A percentile compares a stretch with the other conserved stretches of the same genome.
Evolutionary conservation across 2,797 vertebrate species (phyloP).

Genomic region (Lutjanus campechanus): DNA sequence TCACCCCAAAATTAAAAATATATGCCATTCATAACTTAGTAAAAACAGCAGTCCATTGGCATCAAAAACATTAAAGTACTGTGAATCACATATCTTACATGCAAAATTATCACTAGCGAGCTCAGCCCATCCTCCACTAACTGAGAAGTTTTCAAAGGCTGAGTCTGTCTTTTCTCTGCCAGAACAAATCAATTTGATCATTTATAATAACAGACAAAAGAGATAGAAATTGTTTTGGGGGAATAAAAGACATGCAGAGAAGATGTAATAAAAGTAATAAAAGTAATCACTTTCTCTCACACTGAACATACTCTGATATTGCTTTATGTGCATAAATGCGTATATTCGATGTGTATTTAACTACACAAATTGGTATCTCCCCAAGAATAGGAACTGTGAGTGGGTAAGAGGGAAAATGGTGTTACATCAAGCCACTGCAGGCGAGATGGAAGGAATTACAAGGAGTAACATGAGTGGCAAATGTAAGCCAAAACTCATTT

Average conservation of each 20-base stretch:
- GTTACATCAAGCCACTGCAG: constrained; percentile 50
- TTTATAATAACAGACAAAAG: constrained; percentile 8
- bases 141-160: constrained; percentile 5
- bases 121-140: constrained; percentile 12
- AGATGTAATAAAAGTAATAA: constrained; percentile 11
- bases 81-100: constrained; percentile 5
- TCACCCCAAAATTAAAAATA: too few species aligned
- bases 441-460: constrained; percentile 61
- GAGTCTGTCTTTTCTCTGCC: constrained; percentile 5
- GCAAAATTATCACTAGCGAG: not conserved
- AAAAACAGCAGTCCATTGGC: not conserved
- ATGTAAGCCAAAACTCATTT: constrained; percentile 74
- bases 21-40: not conserved
- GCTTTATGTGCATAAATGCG: constrained; percentile 31
- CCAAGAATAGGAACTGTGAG: constrained; percentile 30
- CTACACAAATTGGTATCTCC: constrained; percentile 13
- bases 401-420: constrained; percentile 36
- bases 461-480: constrained; percentile 71
- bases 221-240: not conserved
- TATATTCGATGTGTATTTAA: constrained; percentile 17
- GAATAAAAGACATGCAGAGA: constrained; percentile 29
- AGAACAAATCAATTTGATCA: constrained; percentile 18
- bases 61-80: not conserved
- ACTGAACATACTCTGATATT: constrained; percentile 20
- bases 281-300: constrained; percentile 29